Base-by-base conservation (phyloP, 92 coral and sea anemone genomes). In the Umimayanthus chanpuru region DNA sequence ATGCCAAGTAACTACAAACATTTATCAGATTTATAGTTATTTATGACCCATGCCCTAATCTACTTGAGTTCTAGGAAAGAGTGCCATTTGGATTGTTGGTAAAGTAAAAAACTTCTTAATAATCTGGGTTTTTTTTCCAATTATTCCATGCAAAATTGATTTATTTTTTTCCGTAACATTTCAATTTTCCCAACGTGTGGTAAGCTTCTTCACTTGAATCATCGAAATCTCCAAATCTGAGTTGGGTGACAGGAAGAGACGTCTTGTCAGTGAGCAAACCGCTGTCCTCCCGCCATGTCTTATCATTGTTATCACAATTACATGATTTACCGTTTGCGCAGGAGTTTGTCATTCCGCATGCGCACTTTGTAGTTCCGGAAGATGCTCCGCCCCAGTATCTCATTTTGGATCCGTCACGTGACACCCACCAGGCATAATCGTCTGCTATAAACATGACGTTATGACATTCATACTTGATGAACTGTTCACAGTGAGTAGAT, bases 311-410 rank as follows among this genome's bases (percentile, higher is more conserved):
- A 39, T 88, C 73, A 88, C 95, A 93, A 71, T 93, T 90, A 56
- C 95, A 93, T 4, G 23, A 38, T 0, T 56, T 9, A 4, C 81
- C 73, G 5, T 74, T 80, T 0, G 88, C 79, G 32, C 95, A 93
- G 0, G 94, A 81, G 82, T 77, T 91, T 29, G 88, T 88, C 89
- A 86, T 88, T 64, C 94, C 94, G 75, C 94, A 92, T 79, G 94
- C 93, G 88, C 94, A 92, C 81, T 73, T 92, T 20, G 44, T 55
- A 28, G 86, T 85, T 12, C 76, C 40, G 10, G 77, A 80, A 3
- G 86, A 75, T n/a, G 93, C 93, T 80, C 93, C 94, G 7, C 94
- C 93, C 94, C 94, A 92, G 85, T 90, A 92, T 21, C 77, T 89
- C 89, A 90, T 91, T 73, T 64, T 67, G 29, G 56, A 55, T 75